Evolutionary conservation across 2,888 invertebrate genomes (phyloP).

Genomic region (Caradrina clavipalpis): DNA sequence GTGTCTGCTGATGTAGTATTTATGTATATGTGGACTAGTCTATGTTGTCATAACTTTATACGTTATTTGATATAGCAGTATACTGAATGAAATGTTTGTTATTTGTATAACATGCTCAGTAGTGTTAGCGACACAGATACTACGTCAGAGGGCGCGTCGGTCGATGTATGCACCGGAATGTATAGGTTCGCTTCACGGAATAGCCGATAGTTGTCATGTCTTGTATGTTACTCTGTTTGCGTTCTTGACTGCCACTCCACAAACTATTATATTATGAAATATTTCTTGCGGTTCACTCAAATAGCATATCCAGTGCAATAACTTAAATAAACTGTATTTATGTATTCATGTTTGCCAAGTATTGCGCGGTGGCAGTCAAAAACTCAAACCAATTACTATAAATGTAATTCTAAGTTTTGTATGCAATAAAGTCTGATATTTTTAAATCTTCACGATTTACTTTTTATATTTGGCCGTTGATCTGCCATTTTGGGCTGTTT

Average conservation of each 20-base stretch:
- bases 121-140: conserved; percentile 36
- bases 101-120: neutral
- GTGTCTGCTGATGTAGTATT: conserved; percentile 65
- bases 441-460: conserved; percentile 62
- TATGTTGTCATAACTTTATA: conserved; percentile 1
- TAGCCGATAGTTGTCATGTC: conserved; percentile 59
- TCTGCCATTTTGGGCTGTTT: conserved; percentile 43
- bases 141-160: conserved; percentile 55
- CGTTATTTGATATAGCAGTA: neutral
- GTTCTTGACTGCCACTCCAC: conserved; percentile 24
- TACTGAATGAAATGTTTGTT: no score
- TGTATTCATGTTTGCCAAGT: neutral
- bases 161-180: conserved; percentile 59
- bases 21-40: conserved; percentile 41
- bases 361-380: conserved; percentile 27
- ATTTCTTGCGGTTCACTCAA: conserved; percentile 11
- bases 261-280: neutral
- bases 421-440: conserved; percentile 68
- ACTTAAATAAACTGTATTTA: neutral
- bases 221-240: conserved; percentile 38
- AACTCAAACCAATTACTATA: conserved; percentile 24
- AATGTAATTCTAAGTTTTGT: conserved; percentile 65
- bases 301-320: conserved; percentile 19
- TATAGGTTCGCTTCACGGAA: conserved; percentile 56
- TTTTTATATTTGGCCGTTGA: conserved; percentile 54